Evolutionary conservation across 2,797 vertebrate genomes (phyloP).

Genomic region (Gephyroberyx darwinii): DNA sequence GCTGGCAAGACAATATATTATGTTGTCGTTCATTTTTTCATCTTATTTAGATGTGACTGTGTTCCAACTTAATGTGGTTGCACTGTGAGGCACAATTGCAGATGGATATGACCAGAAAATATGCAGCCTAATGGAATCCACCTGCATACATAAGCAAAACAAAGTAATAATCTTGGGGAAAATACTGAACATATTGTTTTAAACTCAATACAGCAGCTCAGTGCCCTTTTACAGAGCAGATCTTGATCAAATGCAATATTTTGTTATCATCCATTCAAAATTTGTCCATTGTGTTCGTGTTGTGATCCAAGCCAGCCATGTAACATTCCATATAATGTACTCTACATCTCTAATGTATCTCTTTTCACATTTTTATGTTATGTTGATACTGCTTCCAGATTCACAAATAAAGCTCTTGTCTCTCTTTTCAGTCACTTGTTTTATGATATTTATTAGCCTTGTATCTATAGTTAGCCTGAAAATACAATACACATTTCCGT

Average conservation of each 20-base stretch:
- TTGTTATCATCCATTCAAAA: conserved; percentile 51
- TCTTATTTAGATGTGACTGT: conserved; percentile 47
- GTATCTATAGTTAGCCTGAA: conserved; percentile 11
- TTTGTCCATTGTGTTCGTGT: conserved; percentile 53
- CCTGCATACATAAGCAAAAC: conserved; percentile 52
- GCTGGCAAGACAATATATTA: conserved; percentile 58
- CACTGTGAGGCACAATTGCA: conserved; percentile 48
- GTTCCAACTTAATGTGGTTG: conserved; percentile 52
- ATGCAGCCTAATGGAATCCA: conserved; percentile 41
- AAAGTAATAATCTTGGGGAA: conserved; percentile 47
- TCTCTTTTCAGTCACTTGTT: conserved; percentile 50
- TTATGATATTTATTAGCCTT: conserved; percentile 52
- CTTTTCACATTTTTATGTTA: conserved; percentile 62
- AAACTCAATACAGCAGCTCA: conserved; percentile 55
- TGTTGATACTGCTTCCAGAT: conserved; percentile 63
- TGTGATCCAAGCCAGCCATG: conserved; percentile 58
- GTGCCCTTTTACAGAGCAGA: conserved; percentile 61
- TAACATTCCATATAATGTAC: conserved; percentile 76
- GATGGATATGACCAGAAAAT: conserved; percentile 42
- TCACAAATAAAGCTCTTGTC: conserved; percentile 73
- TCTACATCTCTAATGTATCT: conserved; percentile 54
- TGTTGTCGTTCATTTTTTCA: conserved; percentile 14
- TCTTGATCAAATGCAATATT: conserved; percentile 74
- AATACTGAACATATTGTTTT: conserved; percentile 56
- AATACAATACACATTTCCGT: neutral